Evolutionary conservation across 2,113 vertebrate genomes (phyloP).

Genomic region (Amblyornis subalaris): DNA sequence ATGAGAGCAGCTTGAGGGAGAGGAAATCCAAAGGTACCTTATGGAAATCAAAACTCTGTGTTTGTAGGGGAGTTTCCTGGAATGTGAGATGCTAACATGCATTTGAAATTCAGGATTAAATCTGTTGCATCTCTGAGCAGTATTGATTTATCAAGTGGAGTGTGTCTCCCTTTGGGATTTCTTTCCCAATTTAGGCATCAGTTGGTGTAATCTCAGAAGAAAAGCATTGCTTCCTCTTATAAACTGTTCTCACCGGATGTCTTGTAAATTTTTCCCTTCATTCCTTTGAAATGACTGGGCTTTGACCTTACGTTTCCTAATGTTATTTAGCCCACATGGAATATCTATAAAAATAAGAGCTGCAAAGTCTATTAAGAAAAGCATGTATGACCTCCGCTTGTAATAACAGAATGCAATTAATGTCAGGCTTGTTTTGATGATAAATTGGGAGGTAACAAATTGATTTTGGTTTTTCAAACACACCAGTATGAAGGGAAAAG

Average conservation of each 20-base stretch:
- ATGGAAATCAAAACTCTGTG: not conserved
- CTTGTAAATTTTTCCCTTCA: constrained; percentile 52
- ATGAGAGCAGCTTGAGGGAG: not conserved
- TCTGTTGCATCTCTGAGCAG: not conserved
- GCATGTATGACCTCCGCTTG: constrained; percentile 28
- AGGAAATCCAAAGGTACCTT: not conserved
- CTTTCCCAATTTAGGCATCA: constrained; percentile 45
- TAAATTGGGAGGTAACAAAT: constrained; percentile 53
- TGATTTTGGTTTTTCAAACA: constrained; percentile 45
- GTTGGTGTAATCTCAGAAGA: constrained; percentile 34
- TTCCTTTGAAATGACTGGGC: constrained; percentile 49
- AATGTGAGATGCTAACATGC: not conserved
- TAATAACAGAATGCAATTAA: constrained; percentile 66
- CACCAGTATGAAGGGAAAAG: not conserved
- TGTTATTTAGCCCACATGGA: constrained; percentile 56
- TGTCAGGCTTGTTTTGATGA: constrained; percentile 51
- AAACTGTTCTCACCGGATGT: constrained; percentile 28
- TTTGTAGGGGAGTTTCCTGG: not conserved
- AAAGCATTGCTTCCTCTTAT: constrained; percentile 14
- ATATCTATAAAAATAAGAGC: constrained; percentile 63
- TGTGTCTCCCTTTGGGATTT: constrained; percentile 24
- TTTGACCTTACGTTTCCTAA: constrained; percentile 62
- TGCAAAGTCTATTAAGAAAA: constrained; percentile 61
- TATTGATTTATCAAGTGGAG: constrained; percentile 17
- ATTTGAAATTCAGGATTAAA: constrained; percentile 11